Evolutionary conservation across 2,113 vertebrate species (phyloP).

Genomic region (Eudyptes chrysolophus): DNA sequence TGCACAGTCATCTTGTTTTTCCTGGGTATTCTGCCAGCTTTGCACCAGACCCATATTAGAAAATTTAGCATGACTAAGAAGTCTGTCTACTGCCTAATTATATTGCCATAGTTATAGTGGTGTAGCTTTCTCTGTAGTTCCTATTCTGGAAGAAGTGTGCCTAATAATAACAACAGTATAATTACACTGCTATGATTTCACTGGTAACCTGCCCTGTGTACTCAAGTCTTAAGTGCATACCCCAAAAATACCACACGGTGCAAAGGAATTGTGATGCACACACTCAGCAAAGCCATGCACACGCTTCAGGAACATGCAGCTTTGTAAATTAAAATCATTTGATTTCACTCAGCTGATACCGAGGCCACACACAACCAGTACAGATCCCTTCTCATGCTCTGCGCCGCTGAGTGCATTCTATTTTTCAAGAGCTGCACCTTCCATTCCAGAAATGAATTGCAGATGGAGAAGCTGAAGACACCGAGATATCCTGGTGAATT

Average conservation of each 20-base stretch:
- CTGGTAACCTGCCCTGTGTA: not conserved
- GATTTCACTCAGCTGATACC: not conserved
- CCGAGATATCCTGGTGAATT: not conserved
- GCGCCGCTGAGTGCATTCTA: not conserved
- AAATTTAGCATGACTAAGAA: not conserved
- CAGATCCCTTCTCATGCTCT: not conserved
- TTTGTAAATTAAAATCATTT: not conserved
- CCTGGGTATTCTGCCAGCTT: not conserved
- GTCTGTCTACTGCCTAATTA: not conserved
- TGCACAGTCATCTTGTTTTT: not conserved
- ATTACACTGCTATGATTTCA: not conserved
- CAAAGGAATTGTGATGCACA: not conserved
- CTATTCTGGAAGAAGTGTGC: not conserved
- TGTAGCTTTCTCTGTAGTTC: not conserved
- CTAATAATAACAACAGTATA: not conserved
- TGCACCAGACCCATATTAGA: not conserved
- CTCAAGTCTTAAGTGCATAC: not conserved
- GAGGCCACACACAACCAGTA: not conserved
- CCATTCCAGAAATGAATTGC: not conserved
- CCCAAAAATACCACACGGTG: not conserved
- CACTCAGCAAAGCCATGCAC: not conserved
- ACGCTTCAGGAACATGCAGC: rapidly evolving
- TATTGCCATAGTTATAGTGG: not conserved
- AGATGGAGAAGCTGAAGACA: not conserved
- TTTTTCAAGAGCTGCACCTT: not conserved